Evolutionary conservation across 2,113 vertebrate species (phyloP).

Genomic region (Mirounga angustirostris): DNA sequence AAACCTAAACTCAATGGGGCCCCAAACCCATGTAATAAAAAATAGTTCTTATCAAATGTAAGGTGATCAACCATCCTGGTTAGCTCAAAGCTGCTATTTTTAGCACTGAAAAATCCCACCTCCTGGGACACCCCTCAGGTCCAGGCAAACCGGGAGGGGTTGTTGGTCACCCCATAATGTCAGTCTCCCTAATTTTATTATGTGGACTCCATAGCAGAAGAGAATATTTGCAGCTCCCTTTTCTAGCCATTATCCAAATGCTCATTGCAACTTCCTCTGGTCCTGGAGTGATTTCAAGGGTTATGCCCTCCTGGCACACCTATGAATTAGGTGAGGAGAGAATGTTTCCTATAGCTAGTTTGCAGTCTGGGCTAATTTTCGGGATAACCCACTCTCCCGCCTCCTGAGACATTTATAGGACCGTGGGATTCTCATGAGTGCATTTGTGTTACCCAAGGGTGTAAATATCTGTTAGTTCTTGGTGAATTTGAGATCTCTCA

Average conservation of each 20-base stretch:
- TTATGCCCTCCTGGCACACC: not conserved
- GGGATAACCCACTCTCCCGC: not conserved
- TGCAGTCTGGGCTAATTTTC: constrained; percentile 33
- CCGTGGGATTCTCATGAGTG: not conserved
- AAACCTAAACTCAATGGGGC: not conserved
- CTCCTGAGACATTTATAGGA: constrained; percentile 28
- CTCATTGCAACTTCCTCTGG: not conserved
- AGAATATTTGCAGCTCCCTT: not conserved
- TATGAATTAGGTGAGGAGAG: constrained; percentile 58
- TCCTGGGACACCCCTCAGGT: not conserved
- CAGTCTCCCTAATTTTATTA: not conserved
- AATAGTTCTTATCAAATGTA: not conserved
- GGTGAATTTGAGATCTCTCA: constrained; percentile 13
- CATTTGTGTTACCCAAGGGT: not conserved
- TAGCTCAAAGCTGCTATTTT: not conserved
- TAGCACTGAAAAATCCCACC: not conserved
- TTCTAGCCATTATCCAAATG: not conserved
- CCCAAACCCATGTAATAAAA: constrained; percentile 1
- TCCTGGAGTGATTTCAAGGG: not conserved
- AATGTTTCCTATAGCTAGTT: not conserved
- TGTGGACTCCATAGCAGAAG: not conserved
- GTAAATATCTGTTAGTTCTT: not conserved
- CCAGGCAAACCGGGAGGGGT: not conserved
- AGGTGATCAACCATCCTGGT: not conserved
- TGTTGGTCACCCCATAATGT: too few species aligned